Base-by-base conservation (phyloP, 2,113 vertebrate species). In the Furnarius figulus region DNA sequence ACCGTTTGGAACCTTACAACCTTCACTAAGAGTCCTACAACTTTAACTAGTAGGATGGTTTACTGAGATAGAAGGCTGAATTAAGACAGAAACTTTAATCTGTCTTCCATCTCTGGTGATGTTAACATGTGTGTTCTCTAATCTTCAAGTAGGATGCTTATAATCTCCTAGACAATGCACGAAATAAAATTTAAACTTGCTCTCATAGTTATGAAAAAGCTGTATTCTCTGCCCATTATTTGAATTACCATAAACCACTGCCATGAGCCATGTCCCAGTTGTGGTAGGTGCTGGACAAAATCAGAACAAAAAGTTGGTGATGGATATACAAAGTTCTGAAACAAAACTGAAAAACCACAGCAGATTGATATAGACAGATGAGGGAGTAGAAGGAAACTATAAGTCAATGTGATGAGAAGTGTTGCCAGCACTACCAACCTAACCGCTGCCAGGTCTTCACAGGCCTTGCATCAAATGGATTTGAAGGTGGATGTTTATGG, bases 1-100 rank as follows among this genome's bases (percentile, higher is more conserved):
- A 96, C 75, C 79, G 70, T 97, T 97, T 97, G 75, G 85, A 96
- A 95, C 81, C 68, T 96, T 96, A 90, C 93, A 95, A 63, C 52
- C 96, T 97, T 96, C 81, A 95, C 94, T 96, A 97, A 92, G 89
- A 95, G 85, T 96, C 79, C 77, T 93, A 92, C 67, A 97, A 96
- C 97, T 96, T 88, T 97, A 96, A 86, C 66, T 93, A 93, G 91
- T 91, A 93, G 81, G 83, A 67, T 89, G 81, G 68, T 37, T 95
- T 86, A 94, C 55, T 74, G 89, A 92, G 67, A 87, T 73, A 91
- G 74, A 89, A 87, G 87, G 24, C 85, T 79, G 21, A 79, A 89
- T 75, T 61, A 65, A 97, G 71, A 66, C 27, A 92, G 85, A 96
- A 93, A 39, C 85, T 92, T 95, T 82, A 49, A 9, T 89, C 87